These are phyloP conservation scores for Argya squamiceps DNA, from an alignment of 2,797 vertebrate species.

Conservation along the genomic window DNA sequence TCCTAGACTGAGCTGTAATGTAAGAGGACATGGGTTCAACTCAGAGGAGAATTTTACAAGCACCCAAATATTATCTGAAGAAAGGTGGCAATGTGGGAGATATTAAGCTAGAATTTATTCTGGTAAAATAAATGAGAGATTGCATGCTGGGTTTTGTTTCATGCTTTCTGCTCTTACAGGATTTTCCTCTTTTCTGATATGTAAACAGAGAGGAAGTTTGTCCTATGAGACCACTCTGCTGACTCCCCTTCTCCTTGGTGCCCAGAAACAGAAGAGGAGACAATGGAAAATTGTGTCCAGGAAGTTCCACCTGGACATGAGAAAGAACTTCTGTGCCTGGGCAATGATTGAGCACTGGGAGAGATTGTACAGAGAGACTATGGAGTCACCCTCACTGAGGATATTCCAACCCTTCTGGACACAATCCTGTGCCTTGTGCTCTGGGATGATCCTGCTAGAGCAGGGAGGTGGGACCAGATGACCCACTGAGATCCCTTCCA, in stretches of 20 bases:
- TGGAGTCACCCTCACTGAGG: background rate
- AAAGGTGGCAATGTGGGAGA: background rate
- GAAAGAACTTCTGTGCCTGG: background rate
- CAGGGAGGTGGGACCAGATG: background rate
- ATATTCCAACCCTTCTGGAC: background rate
- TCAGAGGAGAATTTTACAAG: background rate
- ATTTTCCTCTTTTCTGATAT: background rate
- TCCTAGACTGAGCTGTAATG: background rate
- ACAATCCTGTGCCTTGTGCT: background rate
- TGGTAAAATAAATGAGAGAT: background rate
- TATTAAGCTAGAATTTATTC: background rate
- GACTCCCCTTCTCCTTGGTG: background rate
- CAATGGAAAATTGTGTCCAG: background rate
- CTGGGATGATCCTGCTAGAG: too few species aligned
- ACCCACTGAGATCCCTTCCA: background rate
- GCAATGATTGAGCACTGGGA: accelerated
- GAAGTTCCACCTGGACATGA: background rate
- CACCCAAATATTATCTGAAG: background rate
- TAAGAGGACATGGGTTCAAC: accelerated
- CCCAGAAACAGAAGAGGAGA: background rate
- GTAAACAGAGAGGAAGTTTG: background rate
- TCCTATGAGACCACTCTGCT: background rate
- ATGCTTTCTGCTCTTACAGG: accelerated
- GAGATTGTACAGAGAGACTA: background rate
- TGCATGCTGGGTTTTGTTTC: background rate